These are phyloP conservation scores for Origma solitaria DNA, from an alignment of 2,113 vertebrate species.

Conservation along the genomic window DNA sequence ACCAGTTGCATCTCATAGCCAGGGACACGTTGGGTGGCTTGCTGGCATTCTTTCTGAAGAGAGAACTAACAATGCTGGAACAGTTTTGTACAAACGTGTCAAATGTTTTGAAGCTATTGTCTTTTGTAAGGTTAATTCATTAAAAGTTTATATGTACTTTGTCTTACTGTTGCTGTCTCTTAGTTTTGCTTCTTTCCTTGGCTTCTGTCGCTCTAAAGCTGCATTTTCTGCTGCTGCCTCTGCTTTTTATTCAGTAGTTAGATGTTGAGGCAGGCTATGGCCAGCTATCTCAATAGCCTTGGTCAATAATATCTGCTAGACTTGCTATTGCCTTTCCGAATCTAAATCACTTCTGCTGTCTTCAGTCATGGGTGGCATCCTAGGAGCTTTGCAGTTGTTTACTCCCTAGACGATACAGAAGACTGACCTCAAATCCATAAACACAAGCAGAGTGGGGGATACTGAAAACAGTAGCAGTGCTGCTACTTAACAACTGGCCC, in stretches of 20 bases:
- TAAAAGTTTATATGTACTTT: slow-evolving; percentile 96
- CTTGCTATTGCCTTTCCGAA: neutral
- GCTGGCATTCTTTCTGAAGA: slow-evolving; percentile 61
- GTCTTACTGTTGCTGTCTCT: slow-evolving; percentile 57
- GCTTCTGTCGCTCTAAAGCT: neutral
- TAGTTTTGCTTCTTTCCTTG: slow-evolving; percentile 18
- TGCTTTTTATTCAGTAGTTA: neutral
- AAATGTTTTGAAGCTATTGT: slow-evolving; percentile 88
- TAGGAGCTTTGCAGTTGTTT: neutral
- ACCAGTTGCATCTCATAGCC: slow-evolving; percentile 65
- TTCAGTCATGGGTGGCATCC: neutral
- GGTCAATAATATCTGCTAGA: neutral
- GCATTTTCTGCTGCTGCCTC: neutral
- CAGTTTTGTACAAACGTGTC: slow-evolving; percentile 92
- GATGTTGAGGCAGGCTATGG: neutral
- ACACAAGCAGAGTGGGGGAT: neutral
- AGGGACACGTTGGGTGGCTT: slow-evolving; percentile 50
- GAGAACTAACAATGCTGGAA: slow-evolving; percentile 69
- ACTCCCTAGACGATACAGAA: neutral
- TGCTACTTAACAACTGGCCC: neutral
- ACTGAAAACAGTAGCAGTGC: neutral
- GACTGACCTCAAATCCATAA: neutral
- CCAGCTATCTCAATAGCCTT: neutral
- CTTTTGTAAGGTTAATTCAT: slow-evolving; percentile 88
- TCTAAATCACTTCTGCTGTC: neutral